Evolutionary conservation across 2,888 invertebrate species (phyloP).

Genomic region (Teinopalpus imperialis): DNA sequence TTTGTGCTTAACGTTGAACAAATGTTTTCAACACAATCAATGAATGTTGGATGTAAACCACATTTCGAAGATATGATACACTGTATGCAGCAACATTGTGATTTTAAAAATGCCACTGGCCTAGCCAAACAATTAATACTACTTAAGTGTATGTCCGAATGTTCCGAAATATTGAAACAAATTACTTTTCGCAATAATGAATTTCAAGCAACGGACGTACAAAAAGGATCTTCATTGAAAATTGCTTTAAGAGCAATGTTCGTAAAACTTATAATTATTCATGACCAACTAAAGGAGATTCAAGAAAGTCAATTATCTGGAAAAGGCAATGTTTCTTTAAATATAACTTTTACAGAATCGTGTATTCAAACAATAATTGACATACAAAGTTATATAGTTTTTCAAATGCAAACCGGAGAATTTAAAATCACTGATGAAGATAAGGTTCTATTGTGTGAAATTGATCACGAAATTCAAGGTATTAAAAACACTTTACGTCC

Average conservation of each 20-base stretch:
- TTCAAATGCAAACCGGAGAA: slow-evolving; percentile 45
- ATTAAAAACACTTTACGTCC: slow-evolving; percentile 57
- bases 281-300: slow-evolving; percentile 51
- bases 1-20: slow-evolving; percentile 1
- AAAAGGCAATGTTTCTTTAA: slow-evolving; percentile 53
- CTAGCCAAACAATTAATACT: slow-evolving; percentile 56
- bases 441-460: slow-evolving; percentile 50
- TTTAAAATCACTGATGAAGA: slow-evolving; percentile 44
- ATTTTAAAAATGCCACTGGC: slow-evolving; percentile 53
- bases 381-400: slow-evolving; percentile 54
- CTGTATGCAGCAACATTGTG: slow-evolving; percentile 53
- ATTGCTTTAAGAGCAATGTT: slow-evolving; percentile 53
- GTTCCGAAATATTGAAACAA: slow-evolving; percentile 50
- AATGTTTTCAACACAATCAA: background rate
- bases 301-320: slow-evolving; percentile 55
- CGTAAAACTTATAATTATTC: slow-evolving; percentile 55
- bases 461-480: slow-evolving; percentile 58
- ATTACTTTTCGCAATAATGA: slow-evolving; percentile 33
- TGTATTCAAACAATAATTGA: slow-evolving; percentile 58
- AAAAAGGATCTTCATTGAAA: slow-evolving; percentile 44
- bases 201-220: slow-evolving; percentile 26
- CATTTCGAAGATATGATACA: slow-evolving; percentile 40
- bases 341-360: slow-evolving; percentile 57
- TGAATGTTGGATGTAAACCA: slow-evolving; percentile 31
- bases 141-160: slow-evolving; percentile 62